phyloP scores from a whole-genome alignment of 2,797 vertebrate species.

The Coendou prehensilis region DNA sequence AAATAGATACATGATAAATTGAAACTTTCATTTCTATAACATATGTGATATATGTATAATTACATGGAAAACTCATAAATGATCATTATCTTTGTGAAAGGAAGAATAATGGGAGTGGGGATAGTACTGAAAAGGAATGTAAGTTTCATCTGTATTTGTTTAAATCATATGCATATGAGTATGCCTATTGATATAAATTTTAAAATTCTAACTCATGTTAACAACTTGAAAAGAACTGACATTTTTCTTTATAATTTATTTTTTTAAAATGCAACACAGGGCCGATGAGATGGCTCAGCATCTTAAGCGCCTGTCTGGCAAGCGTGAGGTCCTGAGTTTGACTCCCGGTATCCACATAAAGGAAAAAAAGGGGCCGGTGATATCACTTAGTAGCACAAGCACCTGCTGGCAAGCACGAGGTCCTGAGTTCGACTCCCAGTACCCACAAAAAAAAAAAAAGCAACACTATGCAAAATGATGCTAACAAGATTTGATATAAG shows the following conservation, averaged over 20 bases:
- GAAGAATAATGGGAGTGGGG: neutral
- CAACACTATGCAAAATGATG: neutral
- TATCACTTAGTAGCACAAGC: no score
- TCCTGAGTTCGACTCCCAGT: no score
- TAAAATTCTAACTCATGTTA: neutral
- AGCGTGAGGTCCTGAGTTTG: no score
- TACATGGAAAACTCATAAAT: neutral
- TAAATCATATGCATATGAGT: neutral
- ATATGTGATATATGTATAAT: neutral
- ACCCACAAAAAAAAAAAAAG: neutral
- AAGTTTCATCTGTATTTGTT: neutral
- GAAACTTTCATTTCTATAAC: neutral
- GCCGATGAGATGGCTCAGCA: no score
- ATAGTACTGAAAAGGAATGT: neutral
- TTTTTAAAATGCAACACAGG: neutral
- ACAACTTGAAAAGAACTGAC: neutral
- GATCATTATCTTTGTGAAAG: neutral
- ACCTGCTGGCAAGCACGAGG: no score
- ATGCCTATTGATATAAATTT: neutral
- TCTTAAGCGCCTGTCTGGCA: no score
- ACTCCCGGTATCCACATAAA: no score
- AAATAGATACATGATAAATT: neutral
- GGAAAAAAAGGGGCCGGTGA: no score
- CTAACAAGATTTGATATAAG: neutral
- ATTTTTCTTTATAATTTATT: neutral